Evolutionary conservation across 2,888 invertebrate species (phyloP), one percentile per base, ranked within the genome.

Genomic region (Lochmaea capreae): DNA sequence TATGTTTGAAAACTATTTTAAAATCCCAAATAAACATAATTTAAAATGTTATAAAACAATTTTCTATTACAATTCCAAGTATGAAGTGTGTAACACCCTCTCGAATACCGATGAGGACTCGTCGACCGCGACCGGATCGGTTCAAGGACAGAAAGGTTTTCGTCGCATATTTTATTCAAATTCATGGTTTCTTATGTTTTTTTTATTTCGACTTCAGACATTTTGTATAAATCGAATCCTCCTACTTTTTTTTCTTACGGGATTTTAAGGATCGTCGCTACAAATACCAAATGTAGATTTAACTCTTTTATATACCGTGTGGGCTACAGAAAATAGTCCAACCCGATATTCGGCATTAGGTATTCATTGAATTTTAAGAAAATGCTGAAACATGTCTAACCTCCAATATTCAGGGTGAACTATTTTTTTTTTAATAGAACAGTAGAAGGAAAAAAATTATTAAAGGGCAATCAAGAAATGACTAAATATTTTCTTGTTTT

Each of bases 91-190:
- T 59, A 59, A 59, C 59, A 59, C 59, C 59, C 59, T 59, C 33
- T 33, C 26, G 59, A 59, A 59, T 59, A 59, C 59, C 33, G 9
- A 59, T 54, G 54, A 54, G 16, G 54, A 54, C 10, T 16, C 18
- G 9, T 9, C 54, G 16, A 59, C 26, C 59, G 26, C 58, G 26
- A 26, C 11, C 9, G 22, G 26, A 14, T 22, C 12, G 59, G 59
- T 59, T 59, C 59, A 59, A 59, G 59, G 59, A 33, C 59, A 33
- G 33, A 33, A 11, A 9, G 5, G 46, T 8, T 33, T 59, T 59
- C 33, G 33, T 33, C 26, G 59, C 59, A 57, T 57, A 57, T 57
- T 57, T 57, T 57, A 57, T 57, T 57, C 11, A 59, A 59, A 59
- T 59, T 59, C 59, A n/a, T 33, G 33, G 26, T 8, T 58, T 10